phyloP scores from a whole-genome alignment of 2,113 vertebrate genomes.

The Microcebus griseorufus region DNA sequence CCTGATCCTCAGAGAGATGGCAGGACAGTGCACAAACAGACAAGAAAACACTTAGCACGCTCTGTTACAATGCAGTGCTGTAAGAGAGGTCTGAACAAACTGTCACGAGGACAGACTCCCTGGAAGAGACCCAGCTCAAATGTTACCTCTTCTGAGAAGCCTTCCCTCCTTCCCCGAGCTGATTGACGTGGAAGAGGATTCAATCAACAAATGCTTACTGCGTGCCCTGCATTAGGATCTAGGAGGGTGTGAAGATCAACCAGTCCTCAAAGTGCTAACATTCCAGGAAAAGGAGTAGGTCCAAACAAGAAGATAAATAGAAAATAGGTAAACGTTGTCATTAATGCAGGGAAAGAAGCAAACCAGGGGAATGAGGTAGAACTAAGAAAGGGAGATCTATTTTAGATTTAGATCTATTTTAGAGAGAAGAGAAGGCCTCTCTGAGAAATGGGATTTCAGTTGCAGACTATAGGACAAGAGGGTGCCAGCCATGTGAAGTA shows the following conservation, averaged over 20 bases:
- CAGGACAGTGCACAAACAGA: background rate
- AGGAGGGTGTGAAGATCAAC: background rate
- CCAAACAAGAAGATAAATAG: background rate
- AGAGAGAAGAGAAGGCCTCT: background rate
- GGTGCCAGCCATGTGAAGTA: background rate
- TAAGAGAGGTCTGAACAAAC: background rate
- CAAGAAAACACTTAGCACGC: background rate
- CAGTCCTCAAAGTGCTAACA: background rate
- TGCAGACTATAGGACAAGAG: background rate
- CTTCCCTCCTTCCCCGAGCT: background rate
- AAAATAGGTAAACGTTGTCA: background rate
- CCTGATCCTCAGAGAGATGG: background rate
- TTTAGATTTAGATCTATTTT: background rate
- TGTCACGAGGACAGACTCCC: background rate
- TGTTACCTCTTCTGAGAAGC: background rate
- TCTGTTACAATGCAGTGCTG: background rate
- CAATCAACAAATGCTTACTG: background rate
- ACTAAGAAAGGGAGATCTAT: background rate
- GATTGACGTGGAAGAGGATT: background rate
- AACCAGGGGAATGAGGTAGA: background rate
- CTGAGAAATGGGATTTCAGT: background rate
- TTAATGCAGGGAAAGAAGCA: background rate
- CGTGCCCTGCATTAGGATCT: rapidly evolving
- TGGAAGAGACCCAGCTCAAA: background rate
- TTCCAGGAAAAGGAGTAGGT: background rate